Percentiles rank a stretch among this genome's conserved stretches.
These are phyloP conservation scores for Gallinago stenura DNA, from an alignment of 2,797 vertebrate genomes.

Conservation along the genomic window DNA sequence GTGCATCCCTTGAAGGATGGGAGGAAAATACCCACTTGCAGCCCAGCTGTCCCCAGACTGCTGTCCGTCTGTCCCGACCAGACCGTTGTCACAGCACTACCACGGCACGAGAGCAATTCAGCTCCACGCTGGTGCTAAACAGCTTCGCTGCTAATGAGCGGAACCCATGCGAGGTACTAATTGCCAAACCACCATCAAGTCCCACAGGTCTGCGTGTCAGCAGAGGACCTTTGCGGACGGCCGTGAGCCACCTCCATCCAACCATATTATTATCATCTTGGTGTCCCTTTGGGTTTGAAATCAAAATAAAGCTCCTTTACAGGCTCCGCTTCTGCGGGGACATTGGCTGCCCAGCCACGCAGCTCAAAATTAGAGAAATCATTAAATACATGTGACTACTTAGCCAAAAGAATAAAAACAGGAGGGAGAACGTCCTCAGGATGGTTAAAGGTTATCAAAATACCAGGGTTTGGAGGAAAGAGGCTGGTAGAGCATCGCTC, in stretches of 20 bases:
- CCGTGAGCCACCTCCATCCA: background rate
- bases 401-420: constrained; percentile 6
- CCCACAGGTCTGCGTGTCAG: rapidly evolving
- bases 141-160: background rate
- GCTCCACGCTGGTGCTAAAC: rapidly evolving
- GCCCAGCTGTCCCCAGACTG: background rate
- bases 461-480: constrained; percentile 4
- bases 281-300: background rate
- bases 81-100: background rate
- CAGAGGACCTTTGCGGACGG: background rate
- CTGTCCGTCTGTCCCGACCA: background rate
- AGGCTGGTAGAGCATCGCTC: background rate
- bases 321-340: background rate
- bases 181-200: background rate
- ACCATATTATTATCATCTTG: rapidly evolving
- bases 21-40: background rate
- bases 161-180: background rate
- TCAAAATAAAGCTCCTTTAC: background rate
- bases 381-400: background rate
- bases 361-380: background rate
- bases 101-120: rapidly evolving
- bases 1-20: background rate
- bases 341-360: rapidly evolving
- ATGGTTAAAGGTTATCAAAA: constrained; percentile 67
- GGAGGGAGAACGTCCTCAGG: background rate